Base-by-base conservation (phyloP, 2,797 vertebrate genomes). In the Champsocephalus gunnari region DNA sequence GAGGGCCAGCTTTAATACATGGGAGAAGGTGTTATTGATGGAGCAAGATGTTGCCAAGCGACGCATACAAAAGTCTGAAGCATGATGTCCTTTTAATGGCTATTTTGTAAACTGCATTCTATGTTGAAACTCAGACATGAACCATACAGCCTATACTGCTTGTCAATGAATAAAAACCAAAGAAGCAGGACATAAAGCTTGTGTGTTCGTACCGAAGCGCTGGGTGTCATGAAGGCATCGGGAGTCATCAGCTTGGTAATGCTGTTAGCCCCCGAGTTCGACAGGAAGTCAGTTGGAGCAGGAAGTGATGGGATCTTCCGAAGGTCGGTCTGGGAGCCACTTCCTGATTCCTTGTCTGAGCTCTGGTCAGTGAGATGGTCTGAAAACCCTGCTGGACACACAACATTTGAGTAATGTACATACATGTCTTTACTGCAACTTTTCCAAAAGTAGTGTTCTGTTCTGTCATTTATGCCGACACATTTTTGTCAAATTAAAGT, bases 201-300 rank as follows among this genome's bases (percentile, higher is more conserved):
- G 0, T 21, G 5, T 8, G n/a, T 19, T 55, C 59, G 81, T 89
- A 98, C 95, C 54, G 97, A 98, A 79, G 96, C 83, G 83, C 96
- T 99, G 1, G 98, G 96, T 43, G 97, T 98, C 97, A 99, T 98
- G 90, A 99, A 99, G 12, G 98, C 98, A 7, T 99, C 98, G 0
- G 98, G 98, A 70, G 98, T 99, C 98, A 99, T 99, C 73, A 99
- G 88, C 84, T 99, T 99, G 32, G 96, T 82, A 3, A 95, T 96
- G 1, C 84, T 94, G 57, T 41, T 48, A 8, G 66, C 6, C 12
- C 65, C 75, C 0, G 95, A 92, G 59, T 95, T 93, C 13, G 95
- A 94, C 12, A 99, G 92, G 69, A 98, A 99, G 87, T 99, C 97
- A 5, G 96, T 90, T 0, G 97, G 96, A 16, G 95, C 89, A 0